phyloP scores from a whole-genome alignment of 2,113 vertebrate genomes.

The Heterochromis multidens region DNA sequence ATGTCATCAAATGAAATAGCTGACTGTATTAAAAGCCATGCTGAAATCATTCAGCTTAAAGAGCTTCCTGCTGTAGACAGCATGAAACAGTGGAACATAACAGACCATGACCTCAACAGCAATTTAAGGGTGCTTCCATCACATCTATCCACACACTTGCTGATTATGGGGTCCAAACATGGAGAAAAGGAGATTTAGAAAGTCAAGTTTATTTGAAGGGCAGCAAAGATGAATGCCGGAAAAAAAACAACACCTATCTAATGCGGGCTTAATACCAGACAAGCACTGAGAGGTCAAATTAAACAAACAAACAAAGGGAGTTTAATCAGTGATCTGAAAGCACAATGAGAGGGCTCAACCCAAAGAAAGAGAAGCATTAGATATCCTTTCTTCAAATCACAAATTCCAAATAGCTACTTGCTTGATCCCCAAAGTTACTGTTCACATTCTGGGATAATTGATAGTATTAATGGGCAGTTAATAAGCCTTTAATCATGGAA shows the following conservation, averaged over 20 bases:
- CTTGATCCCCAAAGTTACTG: slow-evolving; percentile 6
- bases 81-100: not conserved
- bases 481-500: slow-evolving; percentile 39
- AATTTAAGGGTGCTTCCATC: not conserved
- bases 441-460: slow-evolving; percentile 31
- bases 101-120: not conserved
- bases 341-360: not conserved
- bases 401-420: not conserved
- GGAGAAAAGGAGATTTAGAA: not conserved
- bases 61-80: not conserved
- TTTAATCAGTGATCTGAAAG: slow-evolving; percentile 9
- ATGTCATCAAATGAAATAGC: not conserved
- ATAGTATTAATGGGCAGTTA: slow-evolving; percentile 38
- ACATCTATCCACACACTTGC: not conserved
- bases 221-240: not conserved
- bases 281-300: slow-evolving; percentile 15
- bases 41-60: not conserved
- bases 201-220: not conserved
- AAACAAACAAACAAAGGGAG: slow-evolving; percentile 22
- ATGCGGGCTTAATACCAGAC: slow-evolving; percentile 1
- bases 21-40: not conserved
- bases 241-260: rapidly evolving
- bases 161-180: not conserved
- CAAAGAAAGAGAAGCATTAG: slow-evolving; percentile 17
- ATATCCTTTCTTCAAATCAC: slow-evolving; percentile 9